Evolutionary conservation across 2,888 invertebrate genomes (phyloP).

Genomic region (Plagodis dolabraria): DNA sequence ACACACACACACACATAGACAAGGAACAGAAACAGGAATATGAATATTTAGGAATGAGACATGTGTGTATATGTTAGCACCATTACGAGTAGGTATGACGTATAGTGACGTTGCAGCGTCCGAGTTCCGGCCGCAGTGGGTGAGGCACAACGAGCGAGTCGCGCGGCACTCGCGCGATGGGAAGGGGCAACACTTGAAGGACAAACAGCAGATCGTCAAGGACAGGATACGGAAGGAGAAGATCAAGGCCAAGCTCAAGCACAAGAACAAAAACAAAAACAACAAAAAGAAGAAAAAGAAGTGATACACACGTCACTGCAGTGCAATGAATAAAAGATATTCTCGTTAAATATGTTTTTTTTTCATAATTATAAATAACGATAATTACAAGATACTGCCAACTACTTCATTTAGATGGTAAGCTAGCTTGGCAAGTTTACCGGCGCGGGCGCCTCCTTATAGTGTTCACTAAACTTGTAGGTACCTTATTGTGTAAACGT

Average conservation of each 20-base stretch:
- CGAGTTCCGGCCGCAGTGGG: slow-evolving; percentile 89
- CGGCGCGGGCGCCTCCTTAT: too few relatives aligned
- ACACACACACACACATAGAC: too few relatives aligned
- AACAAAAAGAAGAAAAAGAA: slow-evolving; percentile 43
- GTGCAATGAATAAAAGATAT: slow-evolving; percentile 3
- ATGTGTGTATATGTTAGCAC: too few relatives aligned
- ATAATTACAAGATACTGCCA: too few relatives aligned
- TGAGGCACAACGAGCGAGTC: slow-evolving; percentile 90
- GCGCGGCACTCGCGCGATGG: slow-evolving; percentile 58
- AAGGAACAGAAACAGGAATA: too few relatives aligned
- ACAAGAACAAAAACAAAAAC: slow-evolving; percentile 70
- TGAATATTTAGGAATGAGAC: too few relatives aligned
- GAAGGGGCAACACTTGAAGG: slow-evolving; percentile 86
- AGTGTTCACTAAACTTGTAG: too few relatives aligned
- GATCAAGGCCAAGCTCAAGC: slow-evolving; percentile 81
- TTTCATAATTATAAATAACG: too few relatives aligned
- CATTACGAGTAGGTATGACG: too few relatives aligned
- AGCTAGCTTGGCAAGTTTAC: too few relatives aligned
- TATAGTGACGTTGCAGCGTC: slow-evolving; percentile 58
- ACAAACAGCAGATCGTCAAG: slow-evolving; percentile 92
- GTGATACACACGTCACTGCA: background rate
- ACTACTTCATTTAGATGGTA: too few relatives aligned
- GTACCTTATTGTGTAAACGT: too few relatives aligned
- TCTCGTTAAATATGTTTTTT: background rate
- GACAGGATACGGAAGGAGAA: slow-evolving; percentile 88